These are phyloP conservation scores for Eidolon dupreanum DNA, from an alignment of 2,797 vertebrate species.

Conservation along the genomic window DNA sequence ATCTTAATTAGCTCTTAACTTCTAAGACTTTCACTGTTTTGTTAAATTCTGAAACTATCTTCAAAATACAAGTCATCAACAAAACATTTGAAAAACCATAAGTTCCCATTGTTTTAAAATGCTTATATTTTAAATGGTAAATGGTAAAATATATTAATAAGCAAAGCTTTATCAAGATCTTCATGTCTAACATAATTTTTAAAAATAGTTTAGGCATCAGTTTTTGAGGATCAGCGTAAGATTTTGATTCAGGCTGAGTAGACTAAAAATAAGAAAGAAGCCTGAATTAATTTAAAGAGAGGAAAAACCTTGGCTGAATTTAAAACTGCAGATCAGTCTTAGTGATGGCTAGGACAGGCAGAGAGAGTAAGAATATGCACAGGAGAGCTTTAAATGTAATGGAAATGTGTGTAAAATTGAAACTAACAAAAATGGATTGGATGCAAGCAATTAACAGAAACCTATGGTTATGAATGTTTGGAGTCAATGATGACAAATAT, in stretches of 20 bases:
- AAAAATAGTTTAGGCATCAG: background rate
- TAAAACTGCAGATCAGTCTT: background rate
- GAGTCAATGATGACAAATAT: background rate
- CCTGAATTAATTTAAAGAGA: background rate
- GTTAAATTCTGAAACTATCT: background rate
- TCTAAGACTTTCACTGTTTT: background rate
- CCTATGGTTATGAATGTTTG: background rate
- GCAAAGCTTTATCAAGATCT: background rate
- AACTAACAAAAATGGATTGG: background rate
- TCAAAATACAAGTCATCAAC: background rate
- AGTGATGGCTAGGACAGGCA: background rate
- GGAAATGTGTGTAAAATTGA: background rate
- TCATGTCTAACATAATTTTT: background rate
- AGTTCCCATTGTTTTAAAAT: background rate
- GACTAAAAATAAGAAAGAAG: background rate
- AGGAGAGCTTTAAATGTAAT: background rate
- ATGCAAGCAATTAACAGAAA: background rate
- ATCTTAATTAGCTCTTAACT: background rate
- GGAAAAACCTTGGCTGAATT: background rate
- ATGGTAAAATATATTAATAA: background rate
- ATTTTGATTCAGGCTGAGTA: background rate
- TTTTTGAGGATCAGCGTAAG: background rate
- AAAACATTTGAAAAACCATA: background rate
- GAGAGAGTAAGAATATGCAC: background rate
- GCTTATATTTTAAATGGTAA: background rate